phyloP scores from a whole-genome alignment of 2,888 invertebrate species.

The Graphium colonna region DNA sequence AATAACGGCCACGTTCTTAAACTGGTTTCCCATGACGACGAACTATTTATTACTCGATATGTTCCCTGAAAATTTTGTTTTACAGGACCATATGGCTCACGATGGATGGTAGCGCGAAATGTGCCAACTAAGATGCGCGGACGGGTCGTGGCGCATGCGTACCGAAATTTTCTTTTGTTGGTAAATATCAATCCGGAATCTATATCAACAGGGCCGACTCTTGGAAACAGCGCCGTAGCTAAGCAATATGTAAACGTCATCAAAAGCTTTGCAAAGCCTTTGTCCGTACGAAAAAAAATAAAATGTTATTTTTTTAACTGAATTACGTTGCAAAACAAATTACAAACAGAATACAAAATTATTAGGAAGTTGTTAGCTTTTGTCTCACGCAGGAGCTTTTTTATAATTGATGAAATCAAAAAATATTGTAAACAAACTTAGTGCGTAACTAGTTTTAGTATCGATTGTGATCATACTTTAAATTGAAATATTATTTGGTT shows the following conservation, averaged over 20 bases:
- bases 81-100: constrained; percentile 25
- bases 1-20: constrained; percentile 86
- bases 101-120: constrained; percentile 7
- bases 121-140: constrained; percentile 17
- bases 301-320: too few relatives aligned
- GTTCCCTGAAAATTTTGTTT: constrained; percentile 23
- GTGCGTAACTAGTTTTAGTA: too few relatives aligned
- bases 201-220: constrained; percentile 6
- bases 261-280: not conserved
- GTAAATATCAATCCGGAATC: constrained; percentile 16
- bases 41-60: constrained; percentile 25
- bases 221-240: not conserved
- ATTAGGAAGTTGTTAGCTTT: too few relatives aligned
- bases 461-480: too few relatives aligned
- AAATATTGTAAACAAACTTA: too few relatives aligned
- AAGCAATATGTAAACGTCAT: not conserved
- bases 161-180: not conserved
- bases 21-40: constrained; percentile 82
- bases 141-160: constrained; percentile 12
- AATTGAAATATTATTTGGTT: too few relatives aligned
- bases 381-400: too few relatives aligned
- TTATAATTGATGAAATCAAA: too few relatives aligned
- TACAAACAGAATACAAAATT: too few relatives aligned
- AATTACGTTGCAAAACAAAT: too few relatives aligned
- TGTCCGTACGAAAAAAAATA: too few relatives aligned